Percentiles rank a stretch among this genome's conserved stretches.
These are phyloP conservation scores for Herpetotheres cachinnans DNA, from an alignment of 2,113 vertebrate species.

Conservation along the genomic window DNA sequence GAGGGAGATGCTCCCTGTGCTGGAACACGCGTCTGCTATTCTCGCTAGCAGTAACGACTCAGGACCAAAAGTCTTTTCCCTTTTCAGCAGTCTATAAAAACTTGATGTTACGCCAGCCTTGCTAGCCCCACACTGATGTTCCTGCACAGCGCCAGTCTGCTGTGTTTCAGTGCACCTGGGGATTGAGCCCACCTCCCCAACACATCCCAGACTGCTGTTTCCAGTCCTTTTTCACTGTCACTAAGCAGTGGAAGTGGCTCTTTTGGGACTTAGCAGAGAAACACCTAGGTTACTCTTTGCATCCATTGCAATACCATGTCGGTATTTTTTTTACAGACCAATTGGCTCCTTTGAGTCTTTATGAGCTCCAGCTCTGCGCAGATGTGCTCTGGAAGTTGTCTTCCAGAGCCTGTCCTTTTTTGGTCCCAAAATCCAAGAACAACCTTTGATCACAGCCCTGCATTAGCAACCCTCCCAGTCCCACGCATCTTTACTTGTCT, in stretches of 20 bases:
- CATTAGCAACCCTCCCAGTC: background rate
- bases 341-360: background rate
- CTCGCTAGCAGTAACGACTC: background rate
- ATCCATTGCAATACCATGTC: background rate
- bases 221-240: background rate
- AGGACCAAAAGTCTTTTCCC: conserved; percentile 29
- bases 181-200: background rate
- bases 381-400: background rate
- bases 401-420: background rate
- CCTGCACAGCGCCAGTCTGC: background rate
- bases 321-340: background rate
- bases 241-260: background rate
- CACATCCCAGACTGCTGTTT: background rate
- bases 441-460: background rate
- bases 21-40: conserved; percentile 24
- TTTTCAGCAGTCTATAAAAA: conserved; percentile 49
- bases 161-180: background rate
- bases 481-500: background rate
- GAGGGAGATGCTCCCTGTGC: background rate
- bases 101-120: conserved; percentile 62
- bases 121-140: background rate
- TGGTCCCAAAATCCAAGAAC: background rate
- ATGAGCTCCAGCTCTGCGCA: background rate
- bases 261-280: background rate
- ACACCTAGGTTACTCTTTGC: background rate